Conservation (phyloP, 1,140 invertebrate species). For the Atta texana region DNA sequence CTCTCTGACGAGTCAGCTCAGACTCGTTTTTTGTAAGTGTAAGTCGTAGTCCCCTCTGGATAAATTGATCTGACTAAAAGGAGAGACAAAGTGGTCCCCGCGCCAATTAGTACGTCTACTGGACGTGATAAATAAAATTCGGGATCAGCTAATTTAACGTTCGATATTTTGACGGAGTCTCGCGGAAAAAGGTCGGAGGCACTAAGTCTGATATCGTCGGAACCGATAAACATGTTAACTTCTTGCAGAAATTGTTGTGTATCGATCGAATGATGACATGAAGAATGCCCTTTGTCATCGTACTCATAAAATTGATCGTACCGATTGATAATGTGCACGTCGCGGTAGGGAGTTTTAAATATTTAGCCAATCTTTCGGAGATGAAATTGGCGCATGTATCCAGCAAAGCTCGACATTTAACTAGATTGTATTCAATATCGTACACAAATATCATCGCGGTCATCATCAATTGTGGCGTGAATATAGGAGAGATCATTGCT, state of each 20-base stretch:
- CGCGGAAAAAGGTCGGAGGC: background rate
- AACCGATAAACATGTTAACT: background rate
- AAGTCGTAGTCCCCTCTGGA: background rate
- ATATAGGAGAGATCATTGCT: too few relatives aligned
- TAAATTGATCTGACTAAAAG: background rate
- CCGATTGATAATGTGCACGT: background rate
- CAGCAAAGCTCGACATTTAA: too few relatives aligned
- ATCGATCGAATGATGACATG: background rate
- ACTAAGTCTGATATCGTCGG: background rate
- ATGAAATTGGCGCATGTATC: too few relatives aligned
- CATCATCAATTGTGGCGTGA: too few relatives aligned
- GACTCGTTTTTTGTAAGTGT: slow-evolving; percentile 15
- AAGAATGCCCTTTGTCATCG: background rate
- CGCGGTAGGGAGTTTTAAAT: background rate
- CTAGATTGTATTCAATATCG: too few relatives aligned
- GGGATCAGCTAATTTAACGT: too few relatives aligned
- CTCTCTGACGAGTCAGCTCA: background rate
- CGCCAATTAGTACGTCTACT: too few relatives aligned
- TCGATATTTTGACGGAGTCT: background rate
- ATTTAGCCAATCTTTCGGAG: too few relatives aligned
- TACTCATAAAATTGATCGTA: background rate
- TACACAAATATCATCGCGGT: too few relatives aligned
- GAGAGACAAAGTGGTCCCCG: too few relatives aligned
- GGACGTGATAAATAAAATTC: too few relatives aligned
- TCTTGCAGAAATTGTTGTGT: background rate